Conservation (phyloP, 1,140 invertebrate species). For the Sarcophaga bullata region DNA sequence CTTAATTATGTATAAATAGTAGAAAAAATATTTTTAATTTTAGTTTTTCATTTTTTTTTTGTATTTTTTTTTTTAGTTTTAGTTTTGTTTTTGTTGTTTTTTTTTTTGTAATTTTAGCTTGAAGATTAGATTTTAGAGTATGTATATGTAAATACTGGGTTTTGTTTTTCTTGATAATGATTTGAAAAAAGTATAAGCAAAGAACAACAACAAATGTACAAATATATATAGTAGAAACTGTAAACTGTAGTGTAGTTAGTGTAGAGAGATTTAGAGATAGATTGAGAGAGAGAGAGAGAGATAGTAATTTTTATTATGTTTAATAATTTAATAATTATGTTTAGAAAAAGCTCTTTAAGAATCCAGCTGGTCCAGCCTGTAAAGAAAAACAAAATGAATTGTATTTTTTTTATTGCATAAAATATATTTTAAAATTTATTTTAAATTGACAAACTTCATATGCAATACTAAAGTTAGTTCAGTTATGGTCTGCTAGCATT, state of each 20-base stretch:
- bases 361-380: slow-evolving; percentile 84
- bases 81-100: neutral
- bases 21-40: slow-evolving; percentile 27
- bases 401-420: too few species aligned
- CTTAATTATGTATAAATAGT: slow-evolving; percentile 25
- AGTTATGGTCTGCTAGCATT: too few species aligned
- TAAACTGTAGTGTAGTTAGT: slow-evolving; percentile 43
- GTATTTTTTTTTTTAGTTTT: slow-evolving; percentile 3
- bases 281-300: slow-evolving; percentile 1
- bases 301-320: slow-evolving; percentile 22
- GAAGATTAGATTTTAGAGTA: slow-evolving; percentile 15
- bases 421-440: too few species aligned
- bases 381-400: slow-evolving; percentile 32
- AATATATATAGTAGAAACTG: slow-evolving; percentile 41
- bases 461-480: too few species aligned
- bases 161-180: slow-evolving; percentile 22
- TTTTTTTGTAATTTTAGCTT: slow-evolving; percentile 23
- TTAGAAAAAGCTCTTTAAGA: slow-evolving; percentile 92
- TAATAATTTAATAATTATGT: slow-evolving; percentile 41
- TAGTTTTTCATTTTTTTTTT: neutral
- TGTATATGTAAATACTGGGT: slow-evolving; percentile 18
- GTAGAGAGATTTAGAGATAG: slow-evolving; percentile 31
- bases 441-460: too few species aligned
- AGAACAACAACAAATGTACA: slow-evolving; percentile 39
- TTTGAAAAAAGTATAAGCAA: slow-evolving; percentile 32